Conservation (phyloP, 2,888 invertebrate genomes). For the Carterocephalus palaemon region DNA sequence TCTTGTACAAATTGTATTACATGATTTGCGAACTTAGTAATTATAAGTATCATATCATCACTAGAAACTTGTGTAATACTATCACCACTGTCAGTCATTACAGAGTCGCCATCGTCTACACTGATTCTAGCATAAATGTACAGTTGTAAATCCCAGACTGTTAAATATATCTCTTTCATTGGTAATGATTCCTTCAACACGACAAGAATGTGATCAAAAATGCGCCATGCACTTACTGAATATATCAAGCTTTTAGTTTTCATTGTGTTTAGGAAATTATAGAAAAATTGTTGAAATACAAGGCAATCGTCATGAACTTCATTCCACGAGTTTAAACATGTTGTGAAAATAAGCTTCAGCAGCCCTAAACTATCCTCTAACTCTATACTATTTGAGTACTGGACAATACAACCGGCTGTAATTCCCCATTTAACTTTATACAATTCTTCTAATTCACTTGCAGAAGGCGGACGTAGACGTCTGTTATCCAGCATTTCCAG, state of each 20-base stretch:
- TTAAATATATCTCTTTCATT: conserved; percentile 14
- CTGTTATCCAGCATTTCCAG: conserved; percentile 33
- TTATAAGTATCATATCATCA: background rate
- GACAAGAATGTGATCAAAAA: conserved; percentile 9
- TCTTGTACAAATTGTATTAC: background rate
- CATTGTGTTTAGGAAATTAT: conserved; percentile 5
- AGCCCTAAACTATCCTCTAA: conserved; percentile 10
- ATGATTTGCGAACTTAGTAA: conserved; percentile 1
- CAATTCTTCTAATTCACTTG: conserved; percentile 28
- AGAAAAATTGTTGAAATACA: conserved; percentile 3
- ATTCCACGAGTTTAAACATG: conserved; percentile 5
- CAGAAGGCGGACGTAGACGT: conserved; percentile 24
- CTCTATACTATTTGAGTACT: conserved; percentile 17
- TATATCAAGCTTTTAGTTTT: background rate
- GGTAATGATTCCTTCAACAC: conserved; percentile 6
- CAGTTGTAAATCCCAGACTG: conserved; percentile 10
- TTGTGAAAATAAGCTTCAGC: conserved; percentile 2
- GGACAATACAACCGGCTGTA: conserved; percentile 27
- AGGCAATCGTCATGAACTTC: background rate
- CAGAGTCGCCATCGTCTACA: background rate
- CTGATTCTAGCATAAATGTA: background rate
- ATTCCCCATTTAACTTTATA: conserved; percentile 38
- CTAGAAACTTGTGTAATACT: background rate
- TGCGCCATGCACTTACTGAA: background rate
- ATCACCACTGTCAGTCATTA: background rate